Evolutionary conservation across 2,113 vertebrate genomes (phyloP).

Genomic region (Phasianus colchicus): DNA sequence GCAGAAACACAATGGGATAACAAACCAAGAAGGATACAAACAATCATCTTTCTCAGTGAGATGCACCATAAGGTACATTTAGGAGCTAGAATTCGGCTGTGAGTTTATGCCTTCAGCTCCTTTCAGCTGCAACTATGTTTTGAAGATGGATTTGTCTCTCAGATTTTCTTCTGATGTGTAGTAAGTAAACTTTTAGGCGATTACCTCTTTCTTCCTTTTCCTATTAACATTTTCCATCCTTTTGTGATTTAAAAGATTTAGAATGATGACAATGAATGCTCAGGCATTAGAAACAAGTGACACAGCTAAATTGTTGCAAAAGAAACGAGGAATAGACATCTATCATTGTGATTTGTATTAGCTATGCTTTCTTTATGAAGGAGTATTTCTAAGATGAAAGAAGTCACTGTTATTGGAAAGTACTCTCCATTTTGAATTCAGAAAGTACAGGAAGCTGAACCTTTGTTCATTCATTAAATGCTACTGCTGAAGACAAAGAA

Average conservation of each 20-base stretch:
- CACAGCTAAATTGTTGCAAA: background rate
- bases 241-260: background rate
- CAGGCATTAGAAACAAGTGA: background rate
- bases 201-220: background rate
- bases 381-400: background rate
- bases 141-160: background rate
- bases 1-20: background rate
- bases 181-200: background rate
- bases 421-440: slow-evolving; percentile 54
- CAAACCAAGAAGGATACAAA: background rate
- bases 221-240: background rate
- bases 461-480: slow-evolving; percentile 71
- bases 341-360: background rate
- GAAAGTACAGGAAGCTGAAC: slow-evolving; percentile 57
- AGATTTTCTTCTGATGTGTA: background rate
- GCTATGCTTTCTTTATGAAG: background rate
- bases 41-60: background rate
- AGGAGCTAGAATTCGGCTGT: background rate
- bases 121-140: background rate
- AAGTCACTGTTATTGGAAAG: slow-evolving; percentile 34
- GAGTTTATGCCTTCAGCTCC: background rate
- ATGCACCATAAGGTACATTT: background rate
- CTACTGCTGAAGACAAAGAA: slow-evolving; percentile 72
- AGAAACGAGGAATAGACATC: background rate
- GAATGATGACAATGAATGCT: background rate